These are phyloP conservation scores for Rhyacichthys aspro DNA, from an alignment of 2,797 vertebrate species.

Conservation along the genomic window DNA sequence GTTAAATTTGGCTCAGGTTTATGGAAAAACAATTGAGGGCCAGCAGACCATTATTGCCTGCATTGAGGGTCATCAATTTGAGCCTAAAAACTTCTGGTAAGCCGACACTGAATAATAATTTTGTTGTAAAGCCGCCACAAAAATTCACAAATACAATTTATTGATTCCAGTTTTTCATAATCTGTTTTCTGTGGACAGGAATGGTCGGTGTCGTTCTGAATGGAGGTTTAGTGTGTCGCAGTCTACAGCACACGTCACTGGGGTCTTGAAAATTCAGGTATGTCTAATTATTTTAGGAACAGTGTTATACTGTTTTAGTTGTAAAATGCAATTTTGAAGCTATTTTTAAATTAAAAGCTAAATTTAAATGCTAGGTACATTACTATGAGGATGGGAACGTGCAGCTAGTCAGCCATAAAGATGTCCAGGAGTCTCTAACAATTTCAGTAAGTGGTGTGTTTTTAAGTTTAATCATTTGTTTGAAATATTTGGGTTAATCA, in stretches of 20 bases:
- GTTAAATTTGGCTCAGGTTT: slow-evolving; percentile 81
- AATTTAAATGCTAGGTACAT: slow-evolving; percentile 83
- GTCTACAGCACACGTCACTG: slow-evolving; percentile 85
- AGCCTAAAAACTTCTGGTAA: slow-evolving; percentile 97
- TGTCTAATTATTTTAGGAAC: slow-evolving; percentile 4
- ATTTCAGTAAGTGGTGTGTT: slow-evolving; percentile 85
- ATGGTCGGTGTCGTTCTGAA: slow-evolving; percentile 93
- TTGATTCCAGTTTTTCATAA: not conserved
- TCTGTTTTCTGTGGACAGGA: slow-evolving; percentile 76
- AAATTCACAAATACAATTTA: slow-evolving; percentile 2
- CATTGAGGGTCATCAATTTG: slow-evolving; percentile 95
- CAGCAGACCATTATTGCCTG: slow-evolving; percentile 96
- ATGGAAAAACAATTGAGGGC: slow-evolving; percentile 94
- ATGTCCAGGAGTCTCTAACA: slow-evolving; percentile 87
- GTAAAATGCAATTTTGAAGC: not conserved
- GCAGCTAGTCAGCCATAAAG: slow-evolving; percentile 96
- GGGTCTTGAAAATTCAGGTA: slow-evolving; percentile 94
- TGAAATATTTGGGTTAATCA: too few relatives aligned
- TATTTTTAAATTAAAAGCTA: too few relatives aligned
- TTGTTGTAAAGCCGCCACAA: slow-evolving; percentile 9
- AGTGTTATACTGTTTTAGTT: too few relatives aligned
- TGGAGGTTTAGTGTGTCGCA: slow-evolving; percentile 94
- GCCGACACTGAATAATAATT: slow-evolving; percentile 7
- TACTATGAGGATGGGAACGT: slow-evolving; percentile 98
- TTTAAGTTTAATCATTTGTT: too few relatives aligned